These are phyloP conservation scores for Aviceda subcristata DNA, from an alignment of 2,113 vertebrate species.

Conservation along the genomic window DNA sequence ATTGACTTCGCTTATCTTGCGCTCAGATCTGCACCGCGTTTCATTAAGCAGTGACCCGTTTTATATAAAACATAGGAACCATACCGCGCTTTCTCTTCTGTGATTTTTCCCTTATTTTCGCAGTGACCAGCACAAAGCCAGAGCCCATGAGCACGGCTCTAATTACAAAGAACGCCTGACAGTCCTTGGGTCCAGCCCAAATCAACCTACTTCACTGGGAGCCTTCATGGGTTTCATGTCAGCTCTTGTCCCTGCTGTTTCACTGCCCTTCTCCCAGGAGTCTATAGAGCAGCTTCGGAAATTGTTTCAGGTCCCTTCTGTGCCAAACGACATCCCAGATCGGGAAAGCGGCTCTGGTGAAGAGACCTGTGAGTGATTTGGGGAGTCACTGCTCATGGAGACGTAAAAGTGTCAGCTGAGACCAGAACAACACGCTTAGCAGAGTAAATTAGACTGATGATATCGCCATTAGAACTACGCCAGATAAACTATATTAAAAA, in stretches of 20 bases:
- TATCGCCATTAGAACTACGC: not conserved
- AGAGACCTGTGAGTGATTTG: not conserved
- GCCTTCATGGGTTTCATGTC: not conserved
- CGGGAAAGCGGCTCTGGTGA: not conserved
- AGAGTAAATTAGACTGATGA: not conserved
- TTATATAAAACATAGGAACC: not conserved
- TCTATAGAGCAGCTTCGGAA: not conserved
- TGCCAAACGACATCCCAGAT: not conserved
- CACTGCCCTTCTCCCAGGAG: not conserved
- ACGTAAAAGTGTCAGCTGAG: not conserved
- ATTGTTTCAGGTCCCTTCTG: not conserved
- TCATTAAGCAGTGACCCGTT: not conserved
- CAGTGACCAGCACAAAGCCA: not conserved
- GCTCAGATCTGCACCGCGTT: not conserved
- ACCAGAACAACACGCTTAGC: not conserved
- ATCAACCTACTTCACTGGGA: not conserved
- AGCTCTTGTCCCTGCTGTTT: not conserved
- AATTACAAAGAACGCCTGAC: no score
- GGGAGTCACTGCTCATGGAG: not conserved
- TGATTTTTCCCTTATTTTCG: not conserved
- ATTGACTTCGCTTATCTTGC: not conserved
- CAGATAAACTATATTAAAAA: not conserved
- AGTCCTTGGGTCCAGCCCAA: not conserved
- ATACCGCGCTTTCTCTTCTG: not conserved
- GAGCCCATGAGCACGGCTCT: accelerated